Evolutionary conservation across 1,140 invertebrate species (phyloP).

Genomic region (Microplitis demolitor): DNA sequence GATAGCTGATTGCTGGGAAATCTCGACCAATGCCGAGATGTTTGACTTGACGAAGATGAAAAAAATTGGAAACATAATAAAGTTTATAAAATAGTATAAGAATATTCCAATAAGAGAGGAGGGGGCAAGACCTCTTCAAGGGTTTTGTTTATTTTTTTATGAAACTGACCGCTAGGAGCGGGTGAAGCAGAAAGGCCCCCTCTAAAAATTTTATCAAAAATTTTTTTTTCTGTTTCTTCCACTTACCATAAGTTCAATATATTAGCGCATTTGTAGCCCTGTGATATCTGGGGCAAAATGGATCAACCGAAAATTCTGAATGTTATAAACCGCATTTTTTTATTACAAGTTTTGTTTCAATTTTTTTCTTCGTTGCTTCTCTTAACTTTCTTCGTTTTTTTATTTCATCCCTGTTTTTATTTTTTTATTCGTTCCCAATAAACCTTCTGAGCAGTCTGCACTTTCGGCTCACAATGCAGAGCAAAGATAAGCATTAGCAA

Average conservation of each 20-base stretch:
- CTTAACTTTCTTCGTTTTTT: constrained; percentile 4
- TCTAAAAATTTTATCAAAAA: too few species aligned
- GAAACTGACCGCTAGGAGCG: too few species aligned
- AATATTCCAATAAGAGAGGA: too few species aligned
- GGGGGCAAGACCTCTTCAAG: too few species aligned
- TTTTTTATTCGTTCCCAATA: constrained; percentile 23
- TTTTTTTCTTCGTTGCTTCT: constrained; percentile 22
- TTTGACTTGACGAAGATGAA: neutral
- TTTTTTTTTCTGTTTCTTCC: too few species aligned
- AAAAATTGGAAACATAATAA: neutral
- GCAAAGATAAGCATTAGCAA: constrained; percentile 38
- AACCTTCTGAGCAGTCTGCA: too few species aligned
- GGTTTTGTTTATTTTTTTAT: too few species aligned
- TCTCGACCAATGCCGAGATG: constrained; percentile 5
- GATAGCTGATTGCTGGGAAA: constrained; percentile 24
- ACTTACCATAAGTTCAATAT: too few species aligned
- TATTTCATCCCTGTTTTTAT: constrained; percentile 8
- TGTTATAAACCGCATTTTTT: constrained; percentile 6
- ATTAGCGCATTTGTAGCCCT: too few species aligned
- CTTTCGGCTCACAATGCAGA: constrained; percentile 29
- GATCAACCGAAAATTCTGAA: too few species aligned
- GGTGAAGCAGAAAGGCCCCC: too few species aligned
- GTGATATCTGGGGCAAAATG: too few species aligned
- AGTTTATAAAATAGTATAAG: neutral
- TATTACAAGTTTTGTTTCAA: neutral